Evolutionary conservation across 2,113 vertebrate genomes (phyloP), one percentile per base, ranked within the genome.

Genomic region (Rana temporaria): DNA sequence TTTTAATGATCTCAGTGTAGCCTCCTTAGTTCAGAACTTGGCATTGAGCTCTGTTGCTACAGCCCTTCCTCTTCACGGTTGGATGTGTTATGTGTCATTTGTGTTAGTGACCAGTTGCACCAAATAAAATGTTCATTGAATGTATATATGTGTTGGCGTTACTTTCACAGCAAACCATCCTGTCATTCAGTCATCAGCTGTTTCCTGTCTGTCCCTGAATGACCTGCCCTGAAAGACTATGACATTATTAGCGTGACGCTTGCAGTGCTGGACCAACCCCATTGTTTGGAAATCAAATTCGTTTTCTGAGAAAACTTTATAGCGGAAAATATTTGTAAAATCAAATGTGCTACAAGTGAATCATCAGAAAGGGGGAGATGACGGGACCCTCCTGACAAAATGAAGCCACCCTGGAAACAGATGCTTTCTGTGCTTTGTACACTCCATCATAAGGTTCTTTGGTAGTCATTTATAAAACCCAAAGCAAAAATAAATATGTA

Each of bases 301-400:
- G 2, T 48, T 64, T 20, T 60, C 16, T 34, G 14, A 4, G 56
- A 15, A 24, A 7, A 67, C 52, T 53, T 63, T 76, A 78, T 78
- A 56, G 48, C 16, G 76, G 76, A 78, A 78, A 78, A 53, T 26
- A 22, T 66, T 67, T 67, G 63, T 56, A 66, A 66, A 78, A 64
- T 42, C 26, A 22, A 60, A 32, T 20, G 38, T 56, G 65, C 71
- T 34, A 24, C 32, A 38, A 32, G 32, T 67, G 76, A 78, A 56
- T 78, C 62, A 56, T 56, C 24, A 66, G 30, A 67, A 19, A 32
- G 11, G 24, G 11, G 7, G 20, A 66, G 19, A 66, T 12, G 22
- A 30, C 74, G 17, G n/a, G 22, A 71, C 22, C 48, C 68, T 22
- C 22, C 8, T 55, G 11, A 20, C 20, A 53, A 53, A 38, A 67